Conservation (phyloP, 2,888 invertebrate genomes). For the Macrosiphum euphorbiae region DNA sequence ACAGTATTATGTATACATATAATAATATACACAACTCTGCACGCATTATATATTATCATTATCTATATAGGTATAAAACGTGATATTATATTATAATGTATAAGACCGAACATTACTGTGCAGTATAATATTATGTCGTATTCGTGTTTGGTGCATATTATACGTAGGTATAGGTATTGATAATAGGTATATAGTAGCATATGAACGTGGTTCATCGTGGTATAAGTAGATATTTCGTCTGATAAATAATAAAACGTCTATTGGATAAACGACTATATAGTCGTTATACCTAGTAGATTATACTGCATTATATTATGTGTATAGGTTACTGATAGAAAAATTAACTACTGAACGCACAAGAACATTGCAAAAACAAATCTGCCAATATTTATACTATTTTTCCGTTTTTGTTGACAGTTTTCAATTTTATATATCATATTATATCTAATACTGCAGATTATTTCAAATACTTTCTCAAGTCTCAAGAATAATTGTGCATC, state of each 20-base stretch:
- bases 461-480: background rate
- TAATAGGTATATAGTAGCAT: background rate
- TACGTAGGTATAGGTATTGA: background rate
- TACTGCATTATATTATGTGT: background rate
- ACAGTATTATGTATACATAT: background rate
- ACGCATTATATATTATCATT: background rate
- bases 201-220: background rate
- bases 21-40: background rate
- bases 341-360: background rate
- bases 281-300: background rate
- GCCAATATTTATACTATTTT: background rate
- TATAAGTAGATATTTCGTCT: background rate
- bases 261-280: background rate
- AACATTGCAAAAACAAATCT: background rate
- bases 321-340: background rate
- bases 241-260: background rate
- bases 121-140: background rate
- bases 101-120: background rate
- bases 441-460: background rate
- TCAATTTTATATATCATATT: background rate
- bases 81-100: too few relatives aligned
- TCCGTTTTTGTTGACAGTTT: background rate
- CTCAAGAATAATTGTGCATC: background rate
- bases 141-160: background rate
- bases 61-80: background rate